A percentile compares a stretch with the other conserved stretches of the same genome.
phyloP scores from a whole-genome alignment of 2,797 vertebrate species.

The Holocentrus rufus region DNA sequence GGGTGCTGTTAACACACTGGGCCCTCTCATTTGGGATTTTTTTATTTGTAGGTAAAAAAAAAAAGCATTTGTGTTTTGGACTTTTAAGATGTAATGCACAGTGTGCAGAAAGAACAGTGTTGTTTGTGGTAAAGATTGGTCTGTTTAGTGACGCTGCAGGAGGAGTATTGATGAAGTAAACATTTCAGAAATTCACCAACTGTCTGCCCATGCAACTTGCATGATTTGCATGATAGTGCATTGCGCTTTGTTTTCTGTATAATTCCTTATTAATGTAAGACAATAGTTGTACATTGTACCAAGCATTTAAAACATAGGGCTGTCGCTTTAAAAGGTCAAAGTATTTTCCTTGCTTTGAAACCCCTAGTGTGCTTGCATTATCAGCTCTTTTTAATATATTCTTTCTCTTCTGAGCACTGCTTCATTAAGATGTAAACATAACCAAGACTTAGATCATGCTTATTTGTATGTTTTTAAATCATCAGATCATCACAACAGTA shows the following conservation, averaged over 20 bases:
- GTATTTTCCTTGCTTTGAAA: too few species aligned
- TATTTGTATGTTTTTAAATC: conserved; percentile 54
- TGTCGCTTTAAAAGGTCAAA: too few species aligned
- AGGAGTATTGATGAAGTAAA: neutral
- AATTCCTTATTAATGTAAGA: too few species aligned
- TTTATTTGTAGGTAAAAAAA: conserved; percentile 47
- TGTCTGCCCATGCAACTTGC: too few species aligned
- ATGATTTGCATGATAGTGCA: too few species aligned
- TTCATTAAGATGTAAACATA: conserved; percentile 35
- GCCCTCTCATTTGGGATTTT: conserved; percentile 51
- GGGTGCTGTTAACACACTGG: conserved; percentile 60
- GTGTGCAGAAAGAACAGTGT: neutral
- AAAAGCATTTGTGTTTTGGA: neutral
- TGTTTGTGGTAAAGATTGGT: neutral
- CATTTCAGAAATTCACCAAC: too few species aligned
- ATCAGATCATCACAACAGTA: conserved; percentile 51
- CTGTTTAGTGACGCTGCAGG: neutral
- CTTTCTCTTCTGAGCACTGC: conserved; percentile 7
- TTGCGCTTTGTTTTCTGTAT: too few species aligned
- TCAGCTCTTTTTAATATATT: neutral
- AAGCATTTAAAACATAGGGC: neutral
- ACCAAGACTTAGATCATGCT: conserved; percentile 24
- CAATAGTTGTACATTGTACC: too few species aligned
- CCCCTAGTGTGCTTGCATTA: neutral
- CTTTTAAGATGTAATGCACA: neutral